Percentiles rank a stretch among this genome's conserved stretches.
Evolutionary conservation across 2,888 invertebrate genomes (phyloP).

Genomic region (Leptinotarsa juncta): DNA sequence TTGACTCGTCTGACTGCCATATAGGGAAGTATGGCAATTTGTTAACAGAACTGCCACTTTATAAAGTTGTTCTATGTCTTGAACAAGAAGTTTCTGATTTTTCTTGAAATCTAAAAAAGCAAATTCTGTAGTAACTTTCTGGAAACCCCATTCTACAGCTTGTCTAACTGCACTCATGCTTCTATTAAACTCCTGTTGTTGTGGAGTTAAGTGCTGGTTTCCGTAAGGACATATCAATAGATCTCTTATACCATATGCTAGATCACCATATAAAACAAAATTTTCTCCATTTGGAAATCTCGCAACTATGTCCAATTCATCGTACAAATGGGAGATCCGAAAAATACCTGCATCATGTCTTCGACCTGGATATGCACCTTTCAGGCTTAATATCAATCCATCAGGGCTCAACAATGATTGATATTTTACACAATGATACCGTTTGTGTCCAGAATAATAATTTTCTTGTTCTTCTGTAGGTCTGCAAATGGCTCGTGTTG

Average conservation of each 20-base stretch:
- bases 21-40: not conserved
- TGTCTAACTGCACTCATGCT: conserved; percentile 38
- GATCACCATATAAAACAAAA: conserved; percentile 40
- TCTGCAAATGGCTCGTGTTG: not conserved
- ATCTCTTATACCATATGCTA: conserved; percentile 34
- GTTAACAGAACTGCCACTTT: not conserved
- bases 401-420: conserved; percentile 43
- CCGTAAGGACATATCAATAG: conserved; percentile 27
- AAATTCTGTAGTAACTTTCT: conserved; percentile 43
- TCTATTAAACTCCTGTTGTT: conserved; percentile 34
- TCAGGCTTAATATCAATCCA: conserved; percentile 43
- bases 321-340: conserved; percentile 33
- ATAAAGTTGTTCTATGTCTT: conserved; percentile 29
- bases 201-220: conserved; percentile 24
- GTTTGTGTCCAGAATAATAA: conserved; percentile 32
- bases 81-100: conserved; percentile 42
- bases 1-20: not conserved
- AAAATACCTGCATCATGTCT: conserved; percentile 45
- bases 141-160: conserved; percentile 47
- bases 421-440: conserved; percentile 40
- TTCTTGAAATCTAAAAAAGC: conserved; percentile 43
- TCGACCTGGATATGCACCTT: conserved; percentile 41
- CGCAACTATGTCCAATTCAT: conserved; percentile 34
- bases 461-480: conserved; percentile 36
- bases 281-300: conserved; percentile 31